phyloP scores from a whole-genome alignment of 2,797 vertebrate genomes.

The Arnoldichthys spilopterus region DNA sequence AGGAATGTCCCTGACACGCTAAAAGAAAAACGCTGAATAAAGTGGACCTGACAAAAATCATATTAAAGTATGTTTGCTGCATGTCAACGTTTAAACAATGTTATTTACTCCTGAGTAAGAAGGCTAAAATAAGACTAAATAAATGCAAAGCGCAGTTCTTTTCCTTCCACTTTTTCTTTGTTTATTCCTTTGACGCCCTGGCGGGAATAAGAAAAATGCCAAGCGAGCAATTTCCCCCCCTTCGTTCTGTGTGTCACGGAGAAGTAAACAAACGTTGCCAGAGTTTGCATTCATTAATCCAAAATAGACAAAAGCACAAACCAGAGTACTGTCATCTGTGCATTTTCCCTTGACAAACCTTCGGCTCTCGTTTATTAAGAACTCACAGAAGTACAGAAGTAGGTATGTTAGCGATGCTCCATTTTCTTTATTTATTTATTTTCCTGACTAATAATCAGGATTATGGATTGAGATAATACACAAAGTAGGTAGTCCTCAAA shows the following conservation, averaged over 20 bases:
- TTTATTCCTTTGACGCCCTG: slow-evolving; percentile 48
- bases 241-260: slow-evolving; percentile 43
- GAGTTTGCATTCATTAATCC: slow-evolving; percentile 65
- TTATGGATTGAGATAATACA: neutral
- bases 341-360: slow-evolving; percentile 33
- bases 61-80: neutral
- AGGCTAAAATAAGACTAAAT: slow-evolving; percentile 31
- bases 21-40: neutral
- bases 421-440: neutral
- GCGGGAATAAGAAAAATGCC: slow-evolving; percentile 50
- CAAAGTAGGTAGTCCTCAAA: neutral
- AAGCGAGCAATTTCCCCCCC: slow-evolving; percentile 41
- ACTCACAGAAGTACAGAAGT: neutral
- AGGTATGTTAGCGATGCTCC: neutral
- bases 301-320: slow-evolving; percentile 57
- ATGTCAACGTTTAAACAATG: slow-evolving; percentile 28
- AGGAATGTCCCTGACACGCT: neutral
- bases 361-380: slow-evolving; percentile 10
- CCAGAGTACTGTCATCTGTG: slow-evolving; percentile 18
- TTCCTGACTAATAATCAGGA: neutral
- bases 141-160: slow-evolving; percentile 40
- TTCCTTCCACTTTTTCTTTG: slow-evolving; percentile 47
- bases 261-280: slow-evolving; percentile 63
- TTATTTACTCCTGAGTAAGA: slow-evolving; percentile 28
- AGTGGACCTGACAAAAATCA: neutral